Conservation (phyloP, 1,140 invertebrate genomes). For the Thaumetopoea pityocampa region DNA sequence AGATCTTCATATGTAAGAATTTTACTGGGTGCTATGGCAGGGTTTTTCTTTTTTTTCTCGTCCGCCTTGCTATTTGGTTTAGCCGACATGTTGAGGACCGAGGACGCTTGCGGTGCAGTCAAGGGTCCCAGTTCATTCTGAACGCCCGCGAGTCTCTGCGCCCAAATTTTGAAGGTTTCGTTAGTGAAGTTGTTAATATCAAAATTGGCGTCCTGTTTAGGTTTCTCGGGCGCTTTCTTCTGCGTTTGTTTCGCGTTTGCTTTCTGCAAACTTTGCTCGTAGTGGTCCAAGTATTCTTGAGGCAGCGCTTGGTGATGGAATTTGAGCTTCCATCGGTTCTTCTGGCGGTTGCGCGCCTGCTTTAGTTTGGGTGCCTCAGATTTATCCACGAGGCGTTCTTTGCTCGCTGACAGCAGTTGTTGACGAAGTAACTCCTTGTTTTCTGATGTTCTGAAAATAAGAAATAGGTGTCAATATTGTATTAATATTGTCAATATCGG, state of each 20-base stretch:
- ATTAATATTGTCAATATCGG: too few relatives aligned
- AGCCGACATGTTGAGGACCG: slow-evolving; percentile 34
- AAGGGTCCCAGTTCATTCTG: slow-evolving; percentile 74
- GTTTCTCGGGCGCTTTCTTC: slow-evolving; percentile 50
- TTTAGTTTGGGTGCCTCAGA: slow-evolving; percentile 43
- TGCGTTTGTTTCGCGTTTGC: slow-evolving; percentile 31
- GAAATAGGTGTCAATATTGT: slow-evolving; percentile 1
- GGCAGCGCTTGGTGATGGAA: slow-evolving; percentile 89
- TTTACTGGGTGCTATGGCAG: slow-evolving; percentile 70
- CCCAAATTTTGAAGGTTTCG: slow-evolving; percentile 83
- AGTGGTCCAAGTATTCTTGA: slow-evolving; percentile 86
- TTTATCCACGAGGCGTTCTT: slow-evolving; percentile 45
- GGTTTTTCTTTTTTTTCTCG: slow-evolving; percentile 53
- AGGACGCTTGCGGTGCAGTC: slow-evolving; percentile 32
- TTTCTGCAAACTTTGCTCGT: slow-evolving; percentile 82
- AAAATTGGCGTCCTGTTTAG: slow-evolving; percentile 44
- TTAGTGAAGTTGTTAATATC: slow-evolving; percentile 63
- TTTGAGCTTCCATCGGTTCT: slow-evolving; percentile 85
- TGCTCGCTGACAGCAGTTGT: slow-evolving; percentile 56
- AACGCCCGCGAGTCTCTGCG: slow-evolving; percentile 82
- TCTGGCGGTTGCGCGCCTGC: slow-evolving; percentile 75
- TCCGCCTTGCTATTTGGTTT: slow-evolving; percentile 34
- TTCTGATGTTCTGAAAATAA: slow-evolving; percentile 50
- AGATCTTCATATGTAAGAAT: slow-evolving; percentile 87
- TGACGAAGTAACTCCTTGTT: slow-evolving; percentile 63